Percentiles rank a stretch among this genome's conserved stretches.
These are phyloP conservation scores for Dioctria linearis DNA, from an alignment of 2,888 invertebrate genomes.

Conservation along the genomic window DNA sequence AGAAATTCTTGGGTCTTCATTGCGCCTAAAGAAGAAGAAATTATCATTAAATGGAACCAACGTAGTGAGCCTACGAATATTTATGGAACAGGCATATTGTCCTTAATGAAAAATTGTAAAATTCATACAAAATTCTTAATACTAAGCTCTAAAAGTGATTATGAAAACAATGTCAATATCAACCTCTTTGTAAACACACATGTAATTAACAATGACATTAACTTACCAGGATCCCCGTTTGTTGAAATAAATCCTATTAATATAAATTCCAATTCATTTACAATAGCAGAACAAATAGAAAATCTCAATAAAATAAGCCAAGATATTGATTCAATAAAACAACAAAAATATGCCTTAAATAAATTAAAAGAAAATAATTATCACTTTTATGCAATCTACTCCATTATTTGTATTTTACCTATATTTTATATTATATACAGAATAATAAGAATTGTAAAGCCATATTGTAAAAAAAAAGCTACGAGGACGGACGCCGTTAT, in stretches of 20 bases:
- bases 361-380: background rate
- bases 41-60: background rate
- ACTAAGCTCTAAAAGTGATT: background rate
- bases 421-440: background rate
- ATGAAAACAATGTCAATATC: background rate
- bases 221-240: background rate
- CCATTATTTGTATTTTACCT: background rate
- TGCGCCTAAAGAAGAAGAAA: background rate
- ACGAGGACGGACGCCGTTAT: background rate
- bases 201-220: background rate
- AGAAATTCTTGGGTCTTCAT: background rate
- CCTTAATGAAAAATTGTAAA: too few relatives aligned
- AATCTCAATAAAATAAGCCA: slow-evolving; percentile 2
- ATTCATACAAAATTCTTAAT: too few relatives aligned
- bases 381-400: background rate
- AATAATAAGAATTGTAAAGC: background rate
- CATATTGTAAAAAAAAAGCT: background rate
- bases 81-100: background rate
- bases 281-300: background rate
- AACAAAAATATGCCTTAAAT: background rate
- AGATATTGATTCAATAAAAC: background rate
- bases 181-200: background rate
- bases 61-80: background rate
- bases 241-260: background rate
- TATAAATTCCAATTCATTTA: background rate